Evolutionary conservation across 2,113 vertebrate species (phyloP).

Genomic region (Rhadina sibilatrix): DNA sequence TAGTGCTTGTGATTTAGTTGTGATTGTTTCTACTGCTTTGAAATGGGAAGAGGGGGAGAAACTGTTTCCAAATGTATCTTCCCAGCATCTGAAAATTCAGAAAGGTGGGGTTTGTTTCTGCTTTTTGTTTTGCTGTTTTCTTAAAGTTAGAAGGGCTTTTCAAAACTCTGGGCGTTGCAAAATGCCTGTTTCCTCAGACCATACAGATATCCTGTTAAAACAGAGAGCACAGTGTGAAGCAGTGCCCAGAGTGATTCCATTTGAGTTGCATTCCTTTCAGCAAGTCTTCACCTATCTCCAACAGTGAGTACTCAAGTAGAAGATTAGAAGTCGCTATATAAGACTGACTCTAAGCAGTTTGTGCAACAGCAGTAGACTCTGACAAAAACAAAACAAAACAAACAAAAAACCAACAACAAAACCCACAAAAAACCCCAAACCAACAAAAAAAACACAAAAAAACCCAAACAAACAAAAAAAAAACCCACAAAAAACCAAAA

Average conservation of each 20-base stretch:
- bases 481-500: too few species aligned
- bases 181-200: background rate
- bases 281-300: background rate
- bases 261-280: background rate
- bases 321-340: background rate
- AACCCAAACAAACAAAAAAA: accelerated
- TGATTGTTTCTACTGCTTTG: background rate
- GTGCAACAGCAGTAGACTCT: background rate
- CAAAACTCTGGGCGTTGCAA: background rate
- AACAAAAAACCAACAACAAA: background rate
- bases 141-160: background rate
- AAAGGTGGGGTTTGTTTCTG: background rate
- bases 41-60: background rate
- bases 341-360: background rate
- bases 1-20: background rate
- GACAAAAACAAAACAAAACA: background rate
- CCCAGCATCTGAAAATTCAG: background rate
- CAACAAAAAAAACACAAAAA: background rate
- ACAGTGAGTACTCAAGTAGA: background rate
- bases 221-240: background rate
- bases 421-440: too few species aligned
- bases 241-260: background rate
- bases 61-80: background rate
- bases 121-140: background rate
- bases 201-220: background rate